Percentiles rank a stretch among this genome's conserved stretches.
Conservation (phyloP, 2,113 vertebrate genomes). For the Haemorhous mexicanus region DNA sequence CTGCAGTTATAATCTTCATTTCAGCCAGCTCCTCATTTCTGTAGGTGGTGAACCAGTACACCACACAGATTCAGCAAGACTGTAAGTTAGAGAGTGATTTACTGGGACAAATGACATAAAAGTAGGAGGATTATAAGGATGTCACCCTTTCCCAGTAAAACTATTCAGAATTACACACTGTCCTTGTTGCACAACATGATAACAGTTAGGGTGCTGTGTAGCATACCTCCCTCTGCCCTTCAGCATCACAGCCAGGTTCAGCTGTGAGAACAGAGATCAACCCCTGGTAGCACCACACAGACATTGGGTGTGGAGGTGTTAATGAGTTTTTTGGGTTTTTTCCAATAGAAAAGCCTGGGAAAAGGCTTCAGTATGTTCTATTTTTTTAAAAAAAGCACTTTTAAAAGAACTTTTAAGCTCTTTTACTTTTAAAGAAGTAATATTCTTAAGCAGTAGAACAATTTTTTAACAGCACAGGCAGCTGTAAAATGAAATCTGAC, state of each 20-base stretch:
- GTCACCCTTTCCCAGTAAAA: neutral
- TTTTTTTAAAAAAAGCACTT: neutral
- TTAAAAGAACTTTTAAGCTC: neutral
- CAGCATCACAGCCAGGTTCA: neutral
- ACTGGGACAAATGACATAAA: neutral
- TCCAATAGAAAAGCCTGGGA: neutral
- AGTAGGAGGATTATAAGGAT: neutral
- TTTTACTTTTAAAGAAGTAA: neutral
- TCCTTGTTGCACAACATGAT: neutral
- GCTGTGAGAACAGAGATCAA: neutral
- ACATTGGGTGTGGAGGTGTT: fast-evolving
- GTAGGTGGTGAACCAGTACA: neutral
- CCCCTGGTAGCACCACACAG: neutral
- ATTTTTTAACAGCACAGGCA: neutral
- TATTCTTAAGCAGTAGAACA: neutral
- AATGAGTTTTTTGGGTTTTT: fast-evolving
- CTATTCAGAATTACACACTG: neutral
- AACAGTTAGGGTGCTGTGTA: neutral
- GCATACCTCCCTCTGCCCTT: neutral
- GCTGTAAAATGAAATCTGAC: neutral
- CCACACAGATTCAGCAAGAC: neutral
- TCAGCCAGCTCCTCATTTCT: neutral
- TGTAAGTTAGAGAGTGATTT: neutral
- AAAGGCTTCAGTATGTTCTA: neutral
- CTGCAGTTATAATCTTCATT: neutral